Evolutionary conservation across 2,113 vertebrate genomes (phyloP).

Genomic region (Marmota monax): DNA sequence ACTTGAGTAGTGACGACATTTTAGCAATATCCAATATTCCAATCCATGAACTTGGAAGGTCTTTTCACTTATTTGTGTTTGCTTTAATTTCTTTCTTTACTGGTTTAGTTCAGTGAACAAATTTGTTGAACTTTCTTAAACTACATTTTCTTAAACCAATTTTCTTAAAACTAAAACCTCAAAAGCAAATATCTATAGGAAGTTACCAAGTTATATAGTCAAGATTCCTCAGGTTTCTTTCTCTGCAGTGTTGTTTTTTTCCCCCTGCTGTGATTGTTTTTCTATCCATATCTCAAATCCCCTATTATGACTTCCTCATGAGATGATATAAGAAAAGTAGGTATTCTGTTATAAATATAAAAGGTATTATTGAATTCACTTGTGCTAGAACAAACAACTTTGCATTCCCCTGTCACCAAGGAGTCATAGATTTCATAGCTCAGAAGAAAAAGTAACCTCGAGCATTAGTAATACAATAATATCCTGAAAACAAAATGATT

Average conservation of each 20-base stretch:
- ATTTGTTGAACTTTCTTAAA: neutral
- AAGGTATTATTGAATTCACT: neutral
- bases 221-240: neutral
- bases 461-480: slow-evolving; percentile 16
- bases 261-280: neutral
- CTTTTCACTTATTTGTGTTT: neutral
- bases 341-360: neutral
- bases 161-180: neutral
- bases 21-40: neutral
- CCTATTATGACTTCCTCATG: neutral
- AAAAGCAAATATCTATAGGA: slow-evolving; percentile 7
- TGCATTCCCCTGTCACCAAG: neutral
- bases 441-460: slow-evolving; percentile 18
- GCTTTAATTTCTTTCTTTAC: neutral
- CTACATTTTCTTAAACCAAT: too few relatives aligned
- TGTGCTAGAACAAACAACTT: neutral
- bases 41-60: neutral
- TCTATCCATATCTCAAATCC: neutral
- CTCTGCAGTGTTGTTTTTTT: neutral
- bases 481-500: neutral
- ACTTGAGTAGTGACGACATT: too few relatives aligned
- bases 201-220: neutral
- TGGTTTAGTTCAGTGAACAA: neutral
- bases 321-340: neutral
- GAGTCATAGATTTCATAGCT: neutral